Evolutionary conservation across 2,113 vertebrate species (phyloP).

Genomic region (Microtus ochrogaster): DNA sequence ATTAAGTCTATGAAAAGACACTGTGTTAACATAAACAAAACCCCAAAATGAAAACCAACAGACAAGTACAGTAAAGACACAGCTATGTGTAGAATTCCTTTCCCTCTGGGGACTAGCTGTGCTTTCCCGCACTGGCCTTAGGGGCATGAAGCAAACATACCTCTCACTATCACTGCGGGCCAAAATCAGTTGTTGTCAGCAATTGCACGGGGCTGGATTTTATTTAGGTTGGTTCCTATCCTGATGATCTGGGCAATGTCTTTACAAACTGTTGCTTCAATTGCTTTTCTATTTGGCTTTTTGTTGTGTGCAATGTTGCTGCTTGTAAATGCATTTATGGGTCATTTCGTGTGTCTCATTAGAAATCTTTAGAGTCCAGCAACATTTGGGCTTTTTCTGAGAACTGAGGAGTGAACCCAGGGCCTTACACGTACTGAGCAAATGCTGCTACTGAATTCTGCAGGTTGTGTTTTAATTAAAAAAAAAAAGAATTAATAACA

Average conservation of each 20-base stretch:
- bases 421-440: not conserved
- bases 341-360: not conserved
- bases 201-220: not conserved
- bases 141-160: not conserved
- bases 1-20: not conserved
- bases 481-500: not conserved
- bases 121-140: not conserved
- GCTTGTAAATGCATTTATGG: not conserved
- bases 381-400: not conserved
- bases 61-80: not conserved
- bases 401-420: not conserved
- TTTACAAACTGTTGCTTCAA: constrained; percentile 32
- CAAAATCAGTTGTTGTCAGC: not conserved
- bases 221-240: not conserved
- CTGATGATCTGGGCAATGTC: not conserved
- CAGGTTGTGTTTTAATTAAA: not conserved
- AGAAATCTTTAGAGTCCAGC: constrained; percentile 37
- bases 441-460: not conserved
- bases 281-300: constrained; percentile 20
- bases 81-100: not conserved
- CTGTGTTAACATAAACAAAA: not conserved
- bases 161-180: not conserved
- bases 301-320: not conserved
- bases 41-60: not conserved
- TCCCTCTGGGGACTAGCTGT: not conserved